Evolutionary conservation across 2,797 vertebrate genomes (phyloP).

Genomic region (Sebastes itinus): DNA sequence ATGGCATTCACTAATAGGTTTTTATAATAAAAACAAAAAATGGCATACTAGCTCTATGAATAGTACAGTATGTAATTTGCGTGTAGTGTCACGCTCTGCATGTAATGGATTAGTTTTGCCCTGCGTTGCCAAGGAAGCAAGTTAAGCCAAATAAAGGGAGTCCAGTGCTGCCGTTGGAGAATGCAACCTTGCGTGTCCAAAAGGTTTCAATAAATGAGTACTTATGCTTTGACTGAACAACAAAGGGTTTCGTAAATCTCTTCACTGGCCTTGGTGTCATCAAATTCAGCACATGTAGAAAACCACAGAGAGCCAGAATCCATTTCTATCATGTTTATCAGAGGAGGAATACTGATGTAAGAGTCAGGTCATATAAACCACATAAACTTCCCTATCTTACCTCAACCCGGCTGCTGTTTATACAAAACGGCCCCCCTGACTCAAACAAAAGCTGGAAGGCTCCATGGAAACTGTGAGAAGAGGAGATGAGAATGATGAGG

Average conservation of each 20-base stretch:
- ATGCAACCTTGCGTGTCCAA: background rate
- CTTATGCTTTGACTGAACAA: conserved; percentile 8
- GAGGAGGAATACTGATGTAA: conserved; percentile 34
- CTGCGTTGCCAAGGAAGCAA: conserved; percentile 12
- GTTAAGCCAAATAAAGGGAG: conserved; percentile 7
- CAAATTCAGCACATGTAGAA: conserved; percentile 14
- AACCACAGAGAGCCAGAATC: background rate
- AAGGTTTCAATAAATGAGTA: conserved; percentile 27
- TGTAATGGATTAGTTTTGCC: conserved; percentile 26
- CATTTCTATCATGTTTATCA: conserved; percentile 39
- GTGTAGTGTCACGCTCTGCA: background rate
- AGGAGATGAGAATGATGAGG: conserved; percentile 41
- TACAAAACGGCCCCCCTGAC: conserved; percentile 43
- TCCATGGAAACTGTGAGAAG: conserved; percentile 48
- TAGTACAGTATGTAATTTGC: background rate
- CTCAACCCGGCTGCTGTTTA: conserved; percentile 60
- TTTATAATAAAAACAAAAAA: conserved; percentile 2
- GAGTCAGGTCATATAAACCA: conserved; percentile 31
- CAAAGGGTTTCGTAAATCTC: conserved; percentile 12
- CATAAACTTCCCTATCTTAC: conserved; percentile 45
- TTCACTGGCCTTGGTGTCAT: conserved; percentile 3
- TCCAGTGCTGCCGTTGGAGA: conserved; percentile 3
- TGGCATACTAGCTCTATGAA: background rate
- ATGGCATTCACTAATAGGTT: background rate
- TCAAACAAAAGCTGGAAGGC: conserved; percentile 62